Base-by-base conservation (phyloP, 37 sponge, comb jelly and placozoan genomes). In the Theonella swinhoei region DNA sequence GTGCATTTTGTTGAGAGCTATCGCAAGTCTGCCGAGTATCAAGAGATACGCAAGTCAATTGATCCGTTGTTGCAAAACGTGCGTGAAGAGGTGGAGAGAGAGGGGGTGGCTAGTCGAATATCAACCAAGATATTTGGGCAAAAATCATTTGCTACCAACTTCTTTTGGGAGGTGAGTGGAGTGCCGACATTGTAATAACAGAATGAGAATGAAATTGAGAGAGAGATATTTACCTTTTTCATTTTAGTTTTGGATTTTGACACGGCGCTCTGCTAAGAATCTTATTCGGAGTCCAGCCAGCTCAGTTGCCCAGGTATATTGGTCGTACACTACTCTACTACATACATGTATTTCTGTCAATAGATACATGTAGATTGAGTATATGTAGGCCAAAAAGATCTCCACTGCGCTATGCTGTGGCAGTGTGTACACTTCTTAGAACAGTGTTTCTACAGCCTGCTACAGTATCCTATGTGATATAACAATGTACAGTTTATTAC, bases 91-190 rank as follows among this genome's bases (percentile, higher is more conserved):
- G 34, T 62, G 22, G 24, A 62, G 54, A 47, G 14, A 14, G 54
- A 47, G 14, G 11, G 11, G 7, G 11, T 47, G 54, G 54, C 11
- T 7, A 47, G 54, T 17, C 54, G 14, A 47, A 14, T 47, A 7
- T 7, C 54, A 7, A 47, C 11, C 7, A 47, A 47, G 54, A 47
- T 47, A 14, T 47, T 47, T 14, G 14, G 35, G n/a, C 67, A 39
- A 8, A n/a, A 73, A 24, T 31, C 25, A 0, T 91, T 84, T 43
- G 76, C 63, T 26, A 87, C 88, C 19, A 68, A 34, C 70, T 78
- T 87, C 67, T 39, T 83, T 11, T 91, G 92, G 92, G 88, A 91
- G 91, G 87, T 91, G 9, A 47, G 54, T 47, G 7, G 54, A 47
- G n/a, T 47, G 54, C 54, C 54, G 54, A 47, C 54, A 47, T 47